Base-by-base conservation (phyloP, 2,797 vertebrate genomes). In the Oreonectes daqikongensis region DNA sequence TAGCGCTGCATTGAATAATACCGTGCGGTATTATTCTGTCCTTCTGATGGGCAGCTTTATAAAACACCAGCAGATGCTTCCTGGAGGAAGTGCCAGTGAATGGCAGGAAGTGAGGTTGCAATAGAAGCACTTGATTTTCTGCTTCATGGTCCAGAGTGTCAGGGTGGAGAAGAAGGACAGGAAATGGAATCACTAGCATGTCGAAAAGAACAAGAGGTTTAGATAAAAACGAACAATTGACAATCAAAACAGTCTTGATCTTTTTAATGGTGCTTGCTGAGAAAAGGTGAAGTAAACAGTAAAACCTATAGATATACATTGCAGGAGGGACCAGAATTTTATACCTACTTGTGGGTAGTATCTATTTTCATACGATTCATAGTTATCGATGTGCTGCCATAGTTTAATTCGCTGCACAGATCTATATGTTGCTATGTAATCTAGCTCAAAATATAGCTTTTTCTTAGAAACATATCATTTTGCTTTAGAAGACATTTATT, bases 21-120 rank as follows among this genome's bases (percentile, higher is more conserved):
- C 68, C 40, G 69, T 40, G 30, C 46, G 32, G 57, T 81, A 65
- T 60, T 80, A 75, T 75, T 72, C 60, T 72, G 17, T 72, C 18
- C 77, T 55, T 76, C 61, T 52, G 35, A 72, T 82, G 65, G 63
- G 32, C 69, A 66, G 71, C 73, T 86, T 88, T 87, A 86, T 88
- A 74, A 82, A 46, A 52, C 80, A 73, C 70, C 89, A 79, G 75
- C 86, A 92, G 91, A 91, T 89, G 86, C 90, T 95, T 94, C 93
- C 92, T 90, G 86, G 69, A 88, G 93, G 93, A 94, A 94, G 87
- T 85, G 75, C 24, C 35, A 53, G 84, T 92, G 88, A 93, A 93
- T 90, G 79, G 81, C 83, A 90, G 91, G 92, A 93, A 91, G 85
- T 80, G 11, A n/a, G 69, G 53, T 77, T 5, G 2, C 48, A 32